Evolutionary conservation across 2,797 vertebrate species (phyloP), one percentile per base, ranked within the genome.

Genomic region (Siniperca scherzeri): DNA sequence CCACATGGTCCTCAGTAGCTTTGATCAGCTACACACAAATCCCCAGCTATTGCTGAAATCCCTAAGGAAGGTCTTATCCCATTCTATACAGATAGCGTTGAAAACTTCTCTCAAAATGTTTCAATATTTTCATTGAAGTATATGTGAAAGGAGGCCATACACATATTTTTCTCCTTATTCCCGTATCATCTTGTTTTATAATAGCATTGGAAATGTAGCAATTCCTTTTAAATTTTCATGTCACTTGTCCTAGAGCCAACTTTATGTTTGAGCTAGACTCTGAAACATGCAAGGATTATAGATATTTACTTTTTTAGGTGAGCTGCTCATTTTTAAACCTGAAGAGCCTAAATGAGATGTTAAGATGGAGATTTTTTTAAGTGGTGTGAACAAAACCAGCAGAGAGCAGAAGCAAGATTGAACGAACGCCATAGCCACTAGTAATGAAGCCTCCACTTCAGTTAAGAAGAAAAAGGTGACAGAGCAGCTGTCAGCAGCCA

Each of bases 21-120:
- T 82, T 84, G 50, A 70, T 77, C 53, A 75, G 57, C 13, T 8
- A 19, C 19, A 22, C 56, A 77, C 33, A 68, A 87, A 87, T 78
- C 69, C 70, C 36, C 53, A 71, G 19, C 14, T 38, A 46, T 27
- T 70, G 50, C 77, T 83, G 25, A 70, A 74, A 74, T 33, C 72
- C 27, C 21, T 1, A 3, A 53, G n/a, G 57, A 78, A 38, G 17
- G 5, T 16, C 56, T 69, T 12, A 19, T 64, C 22, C 53, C 5
- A 17, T 72, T 74, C 22, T 65, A 72, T 52, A 57, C 14, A 74
- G 40, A 44, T 33, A 69, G 30, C 1, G 1, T 38, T 52, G 9
- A 46, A 82, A 76, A 67, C 25, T 36, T 46, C 19, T 48, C 48
- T 44, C 22, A 80, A 66, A 80, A 61, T 72, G 50, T 36, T 74